These are phyloP conservation scores for Cyprichromis sp. DNA, from an alignment of 2,113 vertebrate genomes.

Conservation along the genomic window DNA sequence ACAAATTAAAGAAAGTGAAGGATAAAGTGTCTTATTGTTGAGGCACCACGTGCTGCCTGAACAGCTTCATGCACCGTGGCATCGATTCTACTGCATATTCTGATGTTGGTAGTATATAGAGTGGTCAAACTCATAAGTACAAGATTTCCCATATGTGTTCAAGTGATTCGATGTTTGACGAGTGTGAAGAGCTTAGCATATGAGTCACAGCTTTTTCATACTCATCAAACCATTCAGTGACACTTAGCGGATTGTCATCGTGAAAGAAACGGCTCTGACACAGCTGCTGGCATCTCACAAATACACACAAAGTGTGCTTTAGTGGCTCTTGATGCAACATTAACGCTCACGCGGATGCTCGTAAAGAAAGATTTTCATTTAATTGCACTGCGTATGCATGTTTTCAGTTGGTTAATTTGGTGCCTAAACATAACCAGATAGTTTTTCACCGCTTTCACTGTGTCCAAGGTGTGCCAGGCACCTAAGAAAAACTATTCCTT, in stretches of 20 bases:
- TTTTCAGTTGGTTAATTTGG: not conserved
- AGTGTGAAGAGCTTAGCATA: not conserved
- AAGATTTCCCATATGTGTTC: not conserved
- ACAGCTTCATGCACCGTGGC: not conserved
- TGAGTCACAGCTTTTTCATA: not conserved
- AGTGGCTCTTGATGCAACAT: not conserved
- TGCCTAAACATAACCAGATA: not conserved
- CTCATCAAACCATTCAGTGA: not conserved
- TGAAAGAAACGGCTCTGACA: not conserved
- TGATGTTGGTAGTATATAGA: not conserved
- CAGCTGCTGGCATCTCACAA: not conserved
- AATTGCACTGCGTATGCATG: not conserved
- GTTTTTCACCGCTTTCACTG: not conserved
- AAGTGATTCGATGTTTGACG: not conserved
- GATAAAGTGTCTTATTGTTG: not conserved
- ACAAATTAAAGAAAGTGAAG: not conserved
- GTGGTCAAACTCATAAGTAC: not conserved
- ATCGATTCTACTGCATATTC: not conserved
- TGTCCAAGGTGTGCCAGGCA: not conserved
- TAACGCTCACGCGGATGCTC: not conserved
- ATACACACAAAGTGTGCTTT: not conserved
- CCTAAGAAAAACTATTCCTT: not conserved
- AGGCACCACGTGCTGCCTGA: not conserved
- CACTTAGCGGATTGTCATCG: not conserved
- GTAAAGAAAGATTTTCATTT: not conserved